A percentile compares a stretch with the other conserved stretches of the same genome.
Conservation (phyloP, 1,140 invertebrate species). For the Samia ricini region DNA sequence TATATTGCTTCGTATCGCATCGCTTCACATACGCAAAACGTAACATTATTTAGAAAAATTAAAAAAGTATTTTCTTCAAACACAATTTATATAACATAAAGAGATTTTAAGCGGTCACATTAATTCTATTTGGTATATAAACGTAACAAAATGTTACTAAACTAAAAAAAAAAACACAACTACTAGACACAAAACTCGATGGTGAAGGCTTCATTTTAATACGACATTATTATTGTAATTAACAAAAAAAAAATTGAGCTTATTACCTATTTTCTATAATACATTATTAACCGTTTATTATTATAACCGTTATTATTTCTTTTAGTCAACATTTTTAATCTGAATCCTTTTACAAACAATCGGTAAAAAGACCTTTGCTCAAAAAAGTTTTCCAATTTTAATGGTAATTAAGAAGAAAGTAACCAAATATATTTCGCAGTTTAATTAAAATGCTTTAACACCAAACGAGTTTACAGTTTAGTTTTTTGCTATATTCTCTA, state of each 20-base stretch:
- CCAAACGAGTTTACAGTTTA: not conserved
- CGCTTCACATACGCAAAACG: not conserved
- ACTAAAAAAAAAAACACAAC: not conserved
- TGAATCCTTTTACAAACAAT: no score
- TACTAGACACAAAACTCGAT: not conserved
- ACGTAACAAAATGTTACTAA: not conserved
- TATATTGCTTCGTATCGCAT: not conserved
- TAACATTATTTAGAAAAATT: not conserved
- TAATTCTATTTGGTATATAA: not conserved
- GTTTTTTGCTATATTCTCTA: not conserved
- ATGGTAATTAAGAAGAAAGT: not conserved
- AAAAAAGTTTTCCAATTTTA: no score
- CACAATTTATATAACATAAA: not conserved
- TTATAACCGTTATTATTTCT: no score
- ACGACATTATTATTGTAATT: not conserved
- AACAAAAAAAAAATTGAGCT: not conserved
- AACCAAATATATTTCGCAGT: no score
- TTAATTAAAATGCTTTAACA: not conserved
- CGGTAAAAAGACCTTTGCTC: no score
- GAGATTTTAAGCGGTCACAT: not conserved
- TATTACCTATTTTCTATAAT: no score
- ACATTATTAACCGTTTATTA: no score
- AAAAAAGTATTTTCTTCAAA: slow-evolving; percentile 6
- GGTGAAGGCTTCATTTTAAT: not conserved
- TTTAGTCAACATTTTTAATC: not conserved